Base-by-base conservation (phyloP, 1,140 invertebrate species). In the Orchesella cincta region DNA sequence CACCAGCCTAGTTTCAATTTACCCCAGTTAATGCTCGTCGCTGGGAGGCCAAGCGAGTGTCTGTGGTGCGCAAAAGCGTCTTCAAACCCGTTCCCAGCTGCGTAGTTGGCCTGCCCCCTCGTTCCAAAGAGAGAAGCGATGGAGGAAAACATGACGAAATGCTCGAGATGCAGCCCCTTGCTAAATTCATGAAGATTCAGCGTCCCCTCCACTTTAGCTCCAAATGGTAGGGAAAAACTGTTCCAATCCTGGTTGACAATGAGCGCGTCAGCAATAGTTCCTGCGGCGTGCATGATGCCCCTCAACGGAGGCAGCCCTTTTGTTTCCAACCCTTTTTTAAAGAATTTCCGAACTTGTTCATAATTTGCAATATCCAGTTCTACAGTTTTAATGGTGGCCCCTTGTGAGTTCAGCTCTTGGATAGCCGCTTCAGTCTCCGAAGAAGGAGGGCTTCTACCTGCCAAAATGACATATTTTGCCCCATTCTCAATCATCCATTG, bases 11-110 rank as follows among this genome's bases (percentile, higher is more conserved):
- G 39, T 20, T 20, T 20, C 39, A 46, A 20, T 12, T 34, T 16
- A 31, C 70, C 70, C 70, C 70, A 72, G 31, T 72, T 72, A 34
- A 72, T 72, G 2, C 23, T 34, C 2, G 70, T 72, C 12, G 70
- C 70, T 12, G 70, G 70, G 12, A 72, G 31, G 12, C 70, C 70
- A n/a, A 72, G 12, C 14, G 26, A 31, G 31, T 34, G 39, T 72
- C 70, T 28, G 33, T 72, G 31, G 18, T 72, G 26, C 2, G 31
- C 70, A 26, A 72, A 29, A 28, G 70, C 31, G 31, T 72, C 70
- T 34, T 31, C 20, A 34, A 72, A 72, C 26, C 16, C 18, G 31
- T 72, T 72, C 2, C 18, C 70, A 16, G 70, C 70, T 20, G 70
- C 31, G 31, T 72, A 34, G 33, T 26, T 26, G 20, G 70, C 70